Conservation (phyloP, 2,888 invertebrate species). For the Dicyrtoma fusca region DNA sequence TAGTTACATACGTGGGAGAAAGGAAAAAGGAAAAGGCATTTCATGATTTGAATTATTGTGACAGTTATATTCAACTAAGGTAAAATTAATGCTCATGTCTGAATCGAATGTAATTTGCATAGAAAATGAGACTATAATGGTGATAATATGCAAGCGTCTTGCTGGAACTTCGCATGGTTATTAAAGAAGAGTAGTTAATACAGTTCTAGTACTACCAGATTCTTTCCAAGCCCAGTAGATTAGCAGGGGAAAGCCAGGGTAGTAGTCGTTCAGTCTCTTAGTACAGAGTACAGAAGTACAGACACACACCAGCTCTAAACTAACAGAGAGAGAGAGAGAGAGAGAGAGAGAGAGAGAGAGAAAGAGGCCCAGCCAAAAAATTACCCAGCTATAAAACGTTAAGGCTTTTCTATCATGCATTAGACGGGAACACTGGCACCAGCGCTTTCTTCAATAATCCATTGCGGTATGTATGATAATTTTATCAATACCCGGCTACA, state of each 20-base stretch:
- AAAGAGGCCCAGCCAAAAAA: background rate
- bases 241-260: too few relatives aligned
- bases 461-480: constrained; percentile 23
- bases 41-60: constrained; percentile 38
- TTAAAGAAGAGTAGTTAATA: too few relatives aligned
- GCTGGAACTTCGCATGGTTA: too few relatives aligned
- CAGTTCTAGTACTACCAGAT: too few relatives aligned
- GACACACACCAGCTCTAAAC: too few relatives aligned
- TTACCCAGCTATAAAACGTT: background rate
- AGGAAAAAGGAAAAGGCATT: background rate
- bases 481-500: constrained; percentile 13
- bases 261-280: too few relatives aligned
- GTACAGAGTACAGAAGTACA: too few relatives aligned
- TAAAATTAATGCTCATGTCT: constrained; percentile 40
- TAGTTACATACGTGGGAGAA: background rate
- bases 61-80: constrained; percentile 35
- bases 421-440: background rate
- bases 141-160: constrained; percentile 11
- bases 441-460: constrained; percentile 9
- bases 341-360: constrained; percentile 6
- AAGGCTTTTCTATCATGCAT: constrained; percentile 1
- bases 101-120: constrained; percentile 18
- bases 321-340: too few relatives aligned
- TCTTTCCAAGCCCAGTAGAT: too few relatives aligned
- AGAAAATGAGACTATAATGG: constrained; percentile 23